These are phyloP conservation scores for Microcebus tavaratra DNA, from an alignment of 2,113 vertebrate species.

Conservation along the genomic window DNA sequence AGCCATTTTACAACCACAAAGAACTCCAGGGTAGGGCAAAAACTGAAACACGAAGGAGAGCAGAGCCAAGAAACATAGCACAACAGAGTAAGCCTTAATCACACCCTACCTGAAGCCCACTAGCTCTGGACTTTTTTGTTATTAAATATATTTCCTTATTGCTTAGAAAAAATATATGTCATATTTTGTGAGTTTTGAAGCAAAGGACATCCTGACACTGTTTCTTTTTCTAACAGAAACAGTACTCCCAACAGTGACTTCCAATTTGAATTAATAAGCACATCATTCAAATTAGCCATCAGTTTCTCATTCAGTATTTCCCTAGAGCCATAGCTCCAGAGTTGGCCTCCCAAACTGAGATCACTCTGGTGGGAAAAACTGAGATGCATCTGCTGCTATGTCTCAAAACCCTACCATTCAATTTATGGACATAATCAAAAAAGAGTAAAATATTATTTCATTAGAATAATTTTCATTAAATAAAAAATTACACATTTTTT, in stretches of 20 bases:
- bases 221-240: neutral
- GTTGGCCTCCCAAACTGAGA: neutral
- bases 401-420: neutral
- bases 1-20: neutral
- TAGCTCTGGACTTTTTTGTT: neutral
- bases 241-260: neutral
- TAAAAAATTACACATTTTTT: neutral
- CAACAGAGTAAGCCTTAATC: neutral
- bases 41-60: neutral
- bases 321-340: neutral
- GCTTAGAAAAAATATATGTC: neutral
- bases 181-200: neutral
- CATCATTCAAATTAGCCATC: neutral
- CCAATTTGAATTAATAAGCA: neutral
- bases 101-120: neutral
- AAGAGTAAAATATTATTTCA: neutral
- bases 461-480: neutral
- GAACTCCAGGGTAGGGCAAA: neutral
- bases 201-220: neutral
- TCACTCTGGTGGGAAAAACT: neutral
- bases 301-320: neutral
- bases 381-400: neutral
- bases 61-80: neutral
- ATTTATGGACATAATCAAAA: neutral
- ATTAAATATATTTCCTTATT: neutral